phyloP scores from a whole-genome alignment of 2,888 invertebrate species.

The Chironomus tentans region DNA sequence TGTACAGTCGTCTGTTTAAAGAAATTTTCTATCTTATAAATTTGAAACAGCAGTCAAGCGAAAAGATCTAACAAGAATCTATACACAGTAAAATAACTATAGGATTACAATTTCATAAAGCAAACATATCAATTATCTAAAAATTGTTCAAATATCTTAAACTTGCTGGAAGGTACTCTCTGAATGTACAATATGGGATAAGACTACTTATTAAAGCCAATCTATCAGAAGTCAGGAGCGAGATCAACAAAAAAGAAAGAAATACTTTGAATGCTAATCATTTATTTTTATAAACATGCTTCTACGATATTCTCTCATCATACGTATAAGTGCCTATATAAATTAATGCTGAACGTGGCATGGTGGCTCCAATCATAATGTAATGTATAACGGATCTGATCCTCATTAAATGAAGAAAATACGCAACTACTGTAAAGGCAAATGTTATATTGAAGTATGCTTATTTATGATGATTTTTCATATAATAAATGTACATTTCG shows the following conservation, averaged over 20 bases:
- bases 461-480: not conserved
- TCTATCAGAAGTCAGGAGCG: not conserved
- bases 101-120: not conserved
- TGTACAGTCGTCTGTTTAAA: too few species aligned
- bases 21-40: too few species aligned
- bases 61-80: not conserved
- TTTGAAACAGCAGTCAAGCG: not conserved
- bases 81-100: not conserved
- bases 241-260: not conserved
- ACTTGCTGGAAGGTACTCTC: not conserved
- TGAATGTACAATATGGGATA: not conserved
- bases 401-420: not conserved
- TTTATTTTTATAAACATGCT: not conserved
- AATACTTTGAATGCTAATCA: not conserved
- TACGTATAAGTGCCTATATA: not conserved
- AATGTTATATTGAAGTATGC: too few species aligned
- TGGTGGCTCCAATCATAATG: not conserved
- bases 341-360: not conserved
- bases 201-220: not conserved
- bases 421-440: too few species aligned
- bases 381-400: not conserved
- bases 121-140: slow-evolving; percentile 4
- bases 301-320: not conserved
- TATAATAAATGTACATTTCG: not conserved
- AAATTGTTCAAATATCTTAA: not conserved